Percentiles rank a stretch among this genome's conserved stretches.
Evolutionary conservation across 2,888 invertebrate species (phyloP).

Genomic region (Apotomis turbidana): DNA sequence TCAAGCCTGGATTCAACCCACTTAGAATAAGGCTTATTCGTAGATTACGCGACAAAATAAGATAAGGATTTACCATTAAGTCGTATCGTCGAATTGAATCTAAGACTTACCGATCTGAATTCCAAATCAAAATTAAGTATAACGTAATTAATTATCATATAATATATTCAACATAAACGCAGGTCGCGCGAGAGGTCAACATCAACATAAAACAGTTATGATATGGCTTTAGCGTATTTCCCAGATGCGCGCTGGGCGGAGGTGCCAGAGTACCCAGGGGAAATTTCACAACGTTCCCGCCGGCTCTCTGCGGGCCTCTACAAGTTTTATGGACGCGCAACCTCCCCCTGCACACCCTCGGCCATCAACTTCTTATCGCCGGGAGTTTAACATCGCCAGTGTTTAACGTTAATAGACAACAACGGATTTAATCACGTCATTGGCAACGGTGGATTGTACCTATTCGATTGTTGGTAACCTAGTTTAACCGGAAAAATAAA

Average conservation of each 20-base stretch:
- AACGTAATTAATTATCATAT: constrained; percentile 16
- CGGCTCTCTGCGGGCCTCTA: constrained; percentile 78
- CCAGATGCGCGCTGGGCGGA: constrained; percentile 70
- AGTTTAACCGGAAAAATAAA: neutral
- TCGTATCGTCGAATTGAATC: too few species aligned
- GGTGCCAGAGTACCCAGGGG: constrained; percentile 68
- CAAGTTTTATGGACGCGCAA: constrained; percentile 82
- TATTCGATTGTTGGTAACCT: neutral
- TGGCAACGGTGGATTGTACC: neutral
- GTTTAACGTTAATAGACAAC: constrained; percentile 43
- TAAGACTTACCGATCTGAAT: neutral
- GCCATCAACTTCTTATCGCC: constrained; percentile 76
- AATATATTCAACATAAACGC: constrained; percentile 49
- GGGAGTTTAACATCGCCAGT: constrained; percentile 61
- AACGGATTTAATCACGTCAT: constrained; percentile 34
- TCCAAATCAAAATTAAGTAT: neutral
- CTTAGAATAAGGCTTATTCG: too few species aligned
- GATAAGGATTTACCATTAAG: too few species aligned
- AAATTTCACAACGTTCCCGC: constrained; percentile 76
- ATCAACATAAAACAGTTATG: constrained; percentile 84
- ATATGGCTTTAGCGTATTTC: constrained; percentile 83
- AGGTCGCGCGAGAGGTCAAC: constrained; percentile 74
- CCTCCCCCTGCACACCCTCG: constrained; percentile 45
- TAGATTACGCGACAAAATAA: too few species aligned
- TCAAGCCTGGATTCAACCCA: too few species aligned